Percentiles rank a stretch among this genome's conserved stretches.
phyloP scores from a whole-genome alignment of 2,888 invertebrate species.

The Neria commutata region DNA sequence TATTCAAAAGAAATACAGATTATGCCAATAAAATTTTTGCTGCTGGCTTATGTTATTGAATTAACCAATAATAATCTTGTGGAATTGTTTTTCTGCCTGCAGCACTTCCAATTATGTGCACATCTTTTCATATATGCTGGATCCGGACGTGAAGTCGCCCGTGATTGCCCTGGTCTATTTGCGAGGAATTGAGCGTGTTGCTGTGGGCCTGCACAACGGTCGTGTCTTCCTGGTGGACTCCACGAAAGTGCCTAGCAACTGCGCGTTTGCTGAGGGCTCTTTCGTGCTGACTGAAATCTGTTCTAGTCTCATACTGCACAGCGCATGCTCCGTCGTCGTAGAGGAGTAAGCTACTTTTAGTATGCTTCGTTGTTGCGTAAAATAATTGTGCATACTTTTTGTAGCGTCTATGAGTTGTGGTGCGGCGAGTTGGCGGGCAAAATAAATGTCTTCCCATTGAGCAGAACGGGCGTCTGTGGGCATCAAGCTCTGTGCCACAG shows the following conservation, averaged over 20 bases:
- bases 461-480: slow-evolving; percentile 72
- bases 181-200: slow-evolving; percentile 73
- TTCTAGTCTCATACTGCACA: slow-evolving; percentile 71
- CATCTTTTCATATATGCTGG: slow-evolving; percentile 71
- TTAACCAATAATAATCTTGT: too few species aligned
- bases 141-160: slow-evolving; percentile 69
- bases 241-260: slow-evolving; percentile 66
- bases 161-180: slow-evolving; percentile 74
- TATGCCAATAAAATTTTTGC: too few species aligned
- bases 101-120: slow-evolving; percentile 66
- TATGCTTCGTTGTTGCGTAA: not conserved
- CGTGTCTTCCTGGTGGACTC: slow-evolving; percentile 76
- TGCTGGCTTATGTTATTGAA: not conserved
- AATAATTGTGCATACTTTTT: slow-evolving; percentile 1
- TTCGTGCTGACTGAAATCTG: slow-evolving; percentile 81
- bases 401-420: slow-evolving; percentile 78
- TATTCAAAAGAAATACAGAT: too few species aligned
- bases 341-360: slow-evolving; percentile 44
- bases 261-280: slow-evolving; percentile 73
- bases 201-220: slow-evolving; percentile 80
- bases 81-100: slow-evolving; percentile 25
- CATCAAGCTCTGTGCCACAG: slow-evolving; percentile 75
- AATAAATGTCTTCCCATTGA: slow-evolving; percentile 78
- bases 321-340: slow-evolving; percentile 67
- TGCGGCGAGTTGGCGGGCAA: slow-evolving; percentile 84